Percentiles rank a stretch among this genome's conserved stretches.
Evolutionary conservation across 2,797 vertebrate species (phyloP).

Genomic region (Gallinago stenura): DNA sequence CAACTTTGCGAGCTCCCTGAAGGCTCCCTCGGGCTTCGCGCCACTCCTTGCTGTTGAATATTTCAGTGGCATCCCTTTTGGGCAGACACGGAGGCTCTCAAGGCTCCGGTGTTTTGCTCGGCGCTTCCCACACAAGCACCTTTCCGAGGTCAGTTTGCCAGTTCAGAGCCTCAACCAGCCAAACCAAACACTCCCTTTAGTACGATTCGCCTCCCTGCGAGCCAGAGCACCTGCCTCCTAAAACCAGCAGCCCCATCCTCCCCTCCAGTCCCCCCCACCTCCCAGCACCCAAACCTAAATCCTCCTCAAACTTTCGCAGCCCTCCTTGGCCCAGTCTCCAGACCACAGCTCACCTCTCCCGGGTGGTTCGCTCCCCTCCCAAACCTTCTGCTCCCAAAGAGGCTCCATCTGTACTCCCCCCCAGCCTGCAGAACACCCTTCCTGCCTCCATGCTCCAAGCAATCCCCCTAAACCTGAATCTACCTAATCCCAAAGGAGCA

Average conservation of each 20-base stretch:
- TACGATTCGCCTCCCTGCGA: accelerated
- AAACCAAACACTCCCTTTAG: accelerated
- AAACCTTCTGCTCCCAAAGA: neutral
- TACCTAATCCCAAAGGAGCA: neutral
- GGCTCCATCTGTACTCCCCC: neutral
- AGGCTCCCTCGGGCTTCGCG: accelerated
- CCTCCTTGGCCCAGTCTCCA: neutral
- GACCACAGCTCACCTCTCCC: neutral
- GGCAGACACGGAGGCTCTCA: neutral
- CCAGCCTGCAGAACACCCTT: neutral
- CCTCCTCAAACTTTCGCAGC: neutral
- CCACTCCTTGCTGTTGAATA: too few relatives aligned
- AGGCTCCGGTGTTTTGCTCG: neutral
- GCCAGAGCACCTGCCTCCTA: neutral
- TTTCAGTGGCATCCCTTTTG: neutral
- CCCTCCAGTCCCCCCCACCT: neutral
- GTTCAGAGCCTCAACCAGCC: neutral
- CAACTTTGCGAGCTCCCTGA: neutral
- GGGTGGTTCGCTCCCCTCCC: neutral
- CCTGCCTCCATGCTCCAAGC: neutral
- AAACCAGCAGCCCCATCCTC: neutral
- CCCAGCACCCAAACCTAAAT: neutral
- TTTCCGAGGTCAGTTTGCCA: neutral
- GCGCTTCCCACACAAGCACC: neutral
- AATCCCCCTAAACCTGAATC: neutral